Conservation (phyloP, 2,888 invertebrate species). For the Melipona bicolor region DNA sequence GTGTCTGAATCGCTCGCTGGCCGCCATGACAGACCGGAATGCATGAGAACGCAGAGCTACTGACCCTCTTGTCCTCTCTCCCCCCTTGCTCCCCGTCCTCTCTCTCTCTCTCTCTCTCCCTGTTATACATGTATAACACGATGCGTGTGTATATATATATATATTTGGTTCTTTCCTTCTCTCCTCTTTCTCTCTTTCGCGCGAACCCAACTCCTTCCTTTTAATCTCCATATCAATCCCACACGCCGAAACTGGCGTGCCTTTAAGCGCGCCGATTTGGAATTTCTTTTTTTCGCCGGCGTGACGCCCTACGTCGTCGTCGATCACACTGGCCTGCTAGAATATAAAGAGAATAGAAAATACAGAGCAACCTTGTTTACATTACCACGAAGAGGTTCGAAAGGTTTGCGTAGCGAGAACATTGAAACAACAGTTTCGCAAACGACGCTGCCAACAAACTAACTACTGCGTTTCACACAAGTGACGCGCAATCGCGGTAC, state of each 20-base stretch:
- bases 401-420: too few relatives aligned
- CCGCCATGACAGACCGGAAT: conserved; percentile 83
- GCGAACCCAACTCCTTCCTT: conserved; percentile 55
- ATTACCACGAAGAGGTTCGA: too few relatives aligned
- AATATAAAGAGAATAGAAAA: background rate
- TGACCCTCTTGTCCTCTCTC: conserved; percentile 76
- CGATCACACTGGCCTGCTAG: conserved; percentile 8
- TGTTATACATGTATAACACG: background rate
- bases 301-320: conserved; percentile 28
- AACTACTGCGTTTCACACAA: too few relatives aligned
- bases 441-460: too few relatives aligned
- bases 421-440: too few relatives aligned
- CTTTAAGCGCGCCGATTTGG: conserved; percentile 65
- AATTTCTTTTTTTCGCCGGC: conserved; percentile 59
- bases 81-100: background rate
- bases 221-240: conserved; percentile 77
- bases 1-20: conserved; percentile 72
- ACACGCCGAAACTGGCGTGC: conserved; percentile 67
- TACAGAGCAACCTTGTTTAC: too few relatives aligned
- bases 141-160: background rate
- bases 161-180: conserved; percentile 20
- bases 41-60: conserved; percentile 83
- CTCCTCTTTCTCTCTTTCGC: conserved; percentile 36
- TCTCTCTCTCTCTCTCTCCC: conserved; percentile 28
- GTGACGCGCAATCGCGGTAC: too few relatives aligned